phyloP scores from a whole-genome alignment of 2,113 vertebrate species.

The Centropus unirufus region DNA sequence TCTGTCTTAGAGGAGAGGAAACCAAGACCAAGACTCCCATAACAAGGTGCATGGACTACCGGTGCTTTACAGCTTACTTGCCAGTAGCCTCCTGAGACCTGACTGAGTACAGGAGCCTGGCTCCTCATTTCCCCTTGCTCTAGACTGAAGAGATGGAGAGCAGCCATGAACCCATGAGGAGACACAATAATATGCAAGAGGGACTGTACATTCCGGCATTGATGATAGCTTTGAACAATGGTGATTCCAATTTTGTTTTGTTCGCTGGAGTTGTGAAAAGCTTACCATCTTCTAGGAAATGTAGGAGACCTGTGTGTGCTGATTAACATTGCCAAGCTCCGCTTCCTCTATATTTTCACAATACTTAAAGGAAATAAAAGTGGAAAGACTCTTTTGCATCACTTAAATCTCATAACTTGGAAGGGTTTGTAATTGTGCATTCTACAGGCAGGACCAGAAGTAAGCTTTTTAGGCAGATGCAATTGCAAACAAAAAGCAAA shows the following conservation, averaged over 20 bases:
- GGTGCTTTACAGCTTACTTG: not conserved
- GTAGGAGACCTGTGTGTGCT: rapidly evolving
- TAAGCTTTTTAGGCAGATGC: not conserved
- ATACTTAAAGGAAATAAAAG: not conserved
- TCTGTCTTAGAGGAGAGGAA: not conserved
- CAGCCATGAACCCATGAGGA: not conserved
- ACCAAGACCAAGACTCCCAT: not conserved
- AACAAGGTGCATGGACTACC: not conserved
- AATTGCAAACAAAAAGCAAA: not conserved
- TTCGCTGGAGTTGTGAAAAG: slow-evolving; percentile 21
- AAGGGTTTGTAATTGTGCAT: not conserved
- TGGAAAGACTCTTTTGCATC: not conserved
- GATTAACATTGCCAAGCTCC: not conserved
- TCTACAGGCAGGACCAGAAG: not conserved
- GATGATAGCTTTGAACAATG: not conserved
- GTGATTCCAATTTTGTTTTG: not conserved
- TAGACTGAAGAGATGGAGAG: slow-evolving; percentile 16
- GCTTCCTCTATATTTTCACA: not conserved
- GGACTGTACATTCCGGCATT: not conserved
- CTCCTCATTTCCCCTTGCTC: not conserved
- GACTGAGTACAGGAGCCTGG: not conserved
- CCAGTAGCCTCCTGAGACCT: not conserved
- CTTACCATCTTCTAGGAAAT: not conserved
- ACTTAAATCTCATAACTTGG: not conserved
- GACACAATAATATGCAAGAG: not conserved